Percentiles rank a stretch among this genome's conserved stretches.
Conservation (phyloP, 2,113 vertebrate genomes). For the Gnathonemus longibarbis region DNA sequence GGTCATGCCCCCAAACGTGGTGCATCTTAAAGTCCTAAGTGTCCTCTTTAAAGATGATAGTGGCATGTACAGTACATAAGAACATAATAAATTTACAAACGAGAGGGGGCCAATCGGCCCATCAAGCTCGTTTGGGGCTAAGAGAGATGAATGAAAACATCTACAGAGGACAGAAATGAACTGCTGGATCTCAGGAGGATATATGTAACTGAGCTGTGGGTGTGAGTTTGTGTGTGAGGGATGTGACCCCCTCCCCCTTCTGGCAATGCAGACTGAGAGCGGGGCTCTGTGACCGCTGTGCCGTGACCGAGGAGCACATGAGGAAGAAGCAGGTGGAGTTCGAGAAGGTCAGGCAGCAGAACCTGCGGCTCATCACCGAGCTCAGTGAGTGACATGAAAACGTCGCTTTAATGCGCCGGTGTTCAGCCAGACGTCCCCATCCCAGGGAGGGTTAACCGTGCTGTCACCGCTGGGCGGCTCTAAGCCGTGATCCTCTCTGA, state of each 20-base stretch:
- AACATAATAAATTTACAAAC: too few relatives aligned
- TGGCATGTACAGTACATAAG: not conserved
- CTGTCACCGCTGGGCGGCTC: not conserved
- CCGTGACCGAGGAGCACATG: conserved; percentile 75
- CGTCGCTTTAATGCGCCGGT: not conserved
- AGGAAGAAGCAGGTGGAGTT: conserved; percentile 71
- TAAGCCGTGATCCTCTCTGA: not conserved
- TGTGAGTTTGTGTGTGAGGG: not conserved
- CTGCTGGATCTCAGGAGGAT: not conserved
- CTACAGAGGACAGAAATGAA: not conserved
- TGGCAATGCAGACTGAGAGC: conserved; percentile 63
- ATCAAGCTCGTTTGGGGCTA: not conserved
- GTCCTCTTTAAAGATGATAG: not conserved
- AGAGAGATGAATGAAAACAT: not conserved
- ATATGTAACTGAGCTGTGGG: not conserved
- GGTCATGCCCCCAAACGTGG: not conserved
- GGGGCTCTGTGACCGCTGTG: conserved; percentile 77
- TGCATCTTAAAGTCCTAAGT: not conserved
- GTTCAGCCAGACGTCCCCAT: not conserved
- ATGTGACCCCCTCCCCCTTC: not conserved
- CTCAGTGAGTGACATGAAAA: conserved; percentile 70
- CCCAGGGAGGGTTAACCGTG: not conserved
- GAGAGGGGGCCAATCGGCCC: too few relatives aligned
- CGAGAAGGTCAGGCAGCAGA: conserved; percentile 75
- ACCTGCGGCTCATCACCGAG: conserved; percentile 70